Conservation (phyloP, 2,113 vertebrate genomes). For the Poecilia latipinna region DNA sequence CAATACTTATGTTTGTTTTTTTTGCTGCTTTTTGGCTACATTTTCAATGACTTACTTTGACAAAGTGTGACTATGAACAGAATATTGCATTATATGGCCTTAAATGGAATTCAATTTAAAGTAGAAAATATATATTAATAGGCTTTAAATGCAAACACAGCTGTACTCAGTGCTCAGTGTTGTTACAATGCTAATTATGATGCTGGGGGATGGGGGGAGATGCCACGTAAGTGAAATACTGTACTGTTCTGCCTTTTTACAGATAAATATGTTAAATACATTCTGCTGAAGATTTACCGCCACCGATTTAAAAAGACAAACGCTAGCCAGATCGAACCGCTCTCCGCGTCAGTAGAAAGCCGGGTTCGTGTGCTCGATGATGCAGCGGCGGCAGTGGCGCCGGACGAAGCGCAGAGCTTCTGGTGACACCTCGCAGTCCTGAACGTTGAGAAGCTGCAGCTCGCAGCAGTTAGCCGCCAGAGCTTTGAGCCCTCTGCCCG, state of each 20-base stretch:
- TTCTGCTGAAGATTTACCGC: slow-evolving; percentile 59
- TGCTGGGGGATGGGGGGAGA: not conserved
- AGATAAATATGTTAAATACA: slow-evolving; percentile 80
- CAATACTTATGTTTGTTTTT: slow-evolving; percentile 29
- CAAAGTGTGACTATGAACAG: slow-evolving; percentile 62
- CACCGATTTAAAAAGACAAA: slow-evolving; percentile 39
- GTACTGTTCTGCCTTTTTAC: slow-evolving; percentile 56
- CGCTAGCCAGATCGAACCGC: slow-evolving; percentile 29
- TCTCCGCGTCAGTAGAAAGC: slow-evolving; percentile 89
- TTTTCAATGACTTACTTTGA: slow-evolving; percentile 59
- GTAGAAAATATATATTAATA: slow-evolving; percentile 44
- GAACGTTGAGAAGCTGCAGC: slow-evolving; percentile 95
- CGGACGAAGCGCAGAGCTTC: slow-evolving; percentile 93
- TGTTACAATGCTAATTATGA: slow-evolving; percentile 44
- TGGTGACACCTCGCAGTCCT: slow-evolving; percentile 95
- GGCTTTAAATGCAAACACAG: slow-evolving; percentile 44
- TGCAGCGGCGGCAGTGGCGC: slow-evolving; percentile 93
- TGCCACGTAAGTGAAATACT: slow-evolving; percentile 21
- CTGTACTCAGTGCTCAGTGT: slow-evolving; percentile 68
- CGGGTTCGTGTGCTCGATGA: slow-evolving; percentile 98
- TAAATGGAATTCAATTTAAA: slow-evolving; percentile 38
- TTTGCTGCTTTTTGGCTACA: slow-evolving; percentile 53
- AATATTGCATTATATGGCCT: slow-evolving; percentile 41
- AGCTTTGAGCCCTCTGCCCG: slow-evolving; percentile 90
- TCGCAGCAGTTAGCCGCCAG: slow-evolving; percentile 95